Percentiles rank a stretch among this genome's conserved stretches.
These are phyloP conservation scores for Bradypus variegatus DNA, from an alignment of 2,797 vertebrate species.

Conservation along the genomic window DNA sequence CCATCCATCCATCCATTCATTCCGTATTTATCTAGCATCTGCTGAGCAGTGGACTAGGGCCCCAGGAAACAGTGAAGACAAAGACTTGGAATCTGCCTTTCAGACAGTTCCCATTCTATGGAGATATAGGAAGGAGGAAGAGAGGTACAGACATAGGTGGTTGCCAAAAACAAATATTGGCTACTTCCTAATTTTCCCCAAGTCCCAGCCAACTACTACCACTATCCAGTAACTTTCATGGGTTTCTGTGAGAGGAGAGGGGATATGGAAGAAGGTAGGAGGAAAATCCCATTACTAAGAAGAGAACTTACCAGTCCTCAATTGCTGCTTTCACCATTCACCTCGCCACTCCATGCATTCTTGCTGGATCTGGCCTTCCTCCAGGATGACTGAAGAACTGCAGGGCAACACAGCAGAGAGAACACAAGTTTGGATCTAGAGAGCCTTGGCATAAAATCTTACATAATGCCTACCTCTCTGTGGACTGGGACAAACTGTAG, in stretches of 20 bases:
- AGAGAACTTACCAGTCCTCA: background rate
- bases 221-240: background rate
- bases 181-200: background rate
- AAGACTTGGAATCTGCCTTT: background rate
- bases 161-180: background rate
- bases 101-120: background rate
- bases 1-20: background rate
- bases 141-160: background rate
- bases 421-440: background rate
- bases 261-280: background rate
- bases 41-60: background rate
- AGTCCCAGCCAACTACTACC: background rate
- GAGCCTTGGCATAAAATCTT: background rate
- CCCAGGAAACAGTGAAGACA: background rate
- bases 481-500: background rate
- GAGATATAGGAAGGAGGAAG: background rate
- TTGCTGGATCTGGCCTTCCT: background rate
- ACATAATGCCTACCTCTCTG: background rate
- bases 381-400: background rate
- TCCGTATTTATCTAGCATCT: background rate
- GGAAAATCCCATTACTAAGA: background rate
- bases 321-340: background rate
- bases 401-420: background rate
- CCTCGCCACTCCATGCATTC: background rate
- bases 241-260: background rate